phyloP scores from a whole-genome alignment of 1,140 invertebrate species.

The Drosophila kanapiae region DNA sequence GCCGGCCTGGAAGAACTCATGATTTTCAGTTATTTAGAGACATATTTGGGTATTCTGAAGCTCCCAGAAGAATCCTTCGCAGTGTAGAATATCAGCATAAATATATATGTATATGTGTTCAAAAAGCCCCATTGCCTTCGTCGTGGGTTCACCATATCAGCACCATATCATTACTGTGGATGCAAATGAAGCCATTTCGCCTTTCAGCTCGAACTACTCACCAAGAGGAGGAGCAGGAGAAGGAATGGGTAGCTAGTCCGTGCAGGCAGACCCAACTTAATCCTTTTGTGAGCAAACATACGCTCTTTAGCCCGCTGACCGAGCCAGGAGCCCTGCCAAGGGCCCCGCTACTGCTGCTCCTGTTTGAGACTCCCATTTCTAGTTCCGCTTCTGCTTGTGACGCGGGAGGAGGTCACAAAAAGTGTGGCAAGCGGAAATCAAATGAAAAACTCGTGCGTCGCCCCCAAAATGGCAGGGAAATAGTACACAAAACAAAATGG shows the following conservation, averaged over 20 bases:
- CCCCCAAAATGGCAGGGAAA: slow-evolving; percentile 42
- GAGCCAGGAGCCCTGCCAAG: not conserved
- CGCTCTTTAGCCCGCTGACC: slow-evolving; percentile 43
- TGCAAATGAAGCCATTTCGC: slow-evolving; percentile 71
- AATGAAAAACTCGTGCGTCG: slow-evolving; percentile 71
- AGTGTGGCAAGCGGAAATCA: slow-evolving; percentile 77
- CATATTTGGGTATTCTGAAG: too few species aligned
- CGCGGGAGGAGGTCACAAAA: slow-evolving; percentile 48
- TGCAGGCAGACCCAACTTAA: slow-evolving; percentile 58
- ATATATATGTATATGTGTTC: slow-evolving; percentile 14
- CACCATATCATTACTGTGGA: slow-evolving; percentile 52
- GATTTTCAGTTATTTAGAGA: too few species aligned
- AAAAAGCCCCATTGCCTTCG: slow-evolving; percentile 4
- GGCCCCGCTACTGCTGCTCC: slow-evolving; percentile 9
- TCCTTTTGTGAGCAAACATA: slow-evolving; percentile 78
- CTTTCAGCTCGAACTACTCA: slow-evolving; percentile 36
- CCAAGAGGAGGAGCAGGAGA: not conserved
- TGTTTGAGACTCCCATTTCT: slow-evolving; percentile 15
- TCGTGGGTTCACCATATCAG: slow-evolving; percentile 11
- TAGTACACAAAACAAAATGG: slow-evolving; percentile 37
- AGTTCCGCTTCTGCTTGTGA: slow-evolving; percentile 22
- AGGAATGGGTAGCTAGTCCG: not conserved
- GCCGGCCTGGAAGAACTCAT: too few species aligned
- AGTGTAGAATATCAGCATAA: slow-evolving; percentile 36
- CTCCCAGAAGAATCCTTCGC: not conserved